Percentiles rank a stretch among this genome's conserved stretches.
Evolutionary conservation across 2,888 invertebrate genomes (phyloP).

Genomic region (Cybosia mesomella): DNA sequence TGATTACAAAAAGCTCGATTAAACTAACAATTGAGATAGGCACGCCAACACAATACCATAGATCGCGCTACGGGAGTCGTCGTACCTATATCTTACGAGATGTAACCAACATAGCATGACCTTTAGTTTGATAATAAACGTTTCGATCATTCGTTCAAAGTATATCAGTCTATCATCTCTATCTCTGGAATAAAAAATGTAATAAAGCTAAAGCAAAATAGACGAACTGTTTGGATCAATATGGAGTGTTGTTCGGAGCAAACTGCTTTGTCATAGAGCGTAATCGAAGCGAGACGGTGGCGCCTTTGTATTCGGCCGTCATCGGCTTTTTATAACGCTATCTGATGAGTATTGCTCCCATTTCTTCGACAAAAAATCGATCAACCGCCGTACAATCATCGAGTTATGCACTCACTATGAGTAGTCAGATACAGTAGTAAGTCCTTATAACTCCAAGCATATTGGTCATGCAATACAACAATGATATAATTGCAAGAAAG

Average conservation of each 20-base stretch:
- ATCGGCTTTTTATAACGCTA: slow-evolving; percentile 82
- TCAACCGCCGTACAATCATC: slow-evolving; percentile 56
- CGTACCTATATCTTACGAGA: slow-evolving; percentile 55
- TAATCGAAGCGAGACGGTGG: slow-evolving; percentile 85
- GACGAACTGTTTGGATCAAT: slow-evolving; percentile 84
- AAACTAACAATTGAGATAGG: slow-evolving; percentile 83
- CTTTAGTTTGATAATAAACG: slow-evolving; percentile 28
- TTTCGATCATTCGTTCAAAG: slow-evolving; percentile 38
- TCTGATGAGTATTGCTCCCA: slow-evolving; percentile 86
- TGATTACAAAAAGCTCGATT: slow-evolving; percentile 80
- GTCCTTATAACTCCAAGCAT: background rate
- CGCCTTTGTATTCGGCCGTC: slow-evolving; percentile 81
- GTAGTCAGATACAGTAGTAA: slow-evolving; percentile 44
- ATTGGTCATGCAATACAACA: background rate
- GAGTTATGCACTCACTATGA: slow-evolving; percentile 49
- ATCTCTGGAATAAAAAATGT: slow-evolving; percentile 74
- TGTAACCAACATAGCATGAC: slow-evolving; percentile 48
- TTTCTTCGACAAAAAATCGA: slow-evolving; percentile 78
- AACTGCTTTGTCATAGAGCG: slow-evolving; percentile 86
- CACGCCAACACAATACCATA: slow-evolving; percentile 77
- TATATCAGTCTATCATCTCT: slow-evolving; percentile 60
- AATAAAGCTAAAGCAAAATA: slow-evolving; percentile 82
- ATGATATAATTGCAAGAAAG: background rate
- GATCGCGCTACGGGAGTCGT: slow-evolving; percentile 79
- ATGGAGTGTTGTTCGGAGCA: slow-evolving; percentile 82